Evolutionary conservation across 2,888 invertebrate genomes (phyloP).

Genomic region (Lasioglossum calceatum): DNA sequence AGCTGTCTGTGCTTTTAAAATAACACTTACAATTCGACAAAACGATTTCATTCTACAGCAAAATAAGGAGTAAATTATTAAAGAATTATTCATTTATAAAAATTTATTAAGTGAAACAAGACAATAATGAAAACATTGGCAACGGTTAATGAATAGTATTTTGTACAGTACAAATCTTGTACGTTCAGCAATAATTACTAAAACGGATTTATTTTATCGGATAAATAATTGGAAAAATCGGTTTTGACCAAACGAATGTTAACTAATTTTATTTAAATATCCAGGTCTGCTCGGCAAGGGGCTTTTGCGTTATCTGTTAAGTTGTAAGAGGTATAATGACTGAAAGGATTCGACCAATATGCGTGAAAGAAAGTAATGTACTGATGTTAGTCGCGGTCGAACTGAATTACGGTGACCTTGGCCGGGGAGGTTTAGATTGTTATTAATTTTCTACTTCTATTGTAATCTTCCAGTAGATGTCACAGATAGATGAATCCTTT

Average conservation of each 20-base stretch:
- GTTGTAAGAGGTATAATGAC: conserved; percentile 41
- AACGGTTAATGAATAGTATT: neutral
- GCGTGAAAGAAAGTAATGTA: neutral
- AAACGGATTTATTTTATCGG: neutral
- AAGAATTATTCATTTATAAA: neutral
- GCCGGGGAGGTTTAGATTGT: neutral
- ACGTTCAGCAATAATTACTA: neutral
- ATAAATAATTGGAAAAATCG: neutral
- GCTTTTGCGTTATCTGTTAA: conserved; percentile 38
- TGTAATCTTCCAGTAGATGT: conserved; percentile 3
- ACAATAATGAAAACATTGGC: neutral
- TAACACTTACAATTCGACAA: neutral
- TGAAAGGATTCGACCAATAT: conserved; percentile 26
- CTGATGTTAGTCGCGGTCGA: conserved; percentile 12
- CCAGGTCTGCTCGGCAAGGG: conserved; percentile 34
- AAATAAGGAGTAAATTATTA: neutral
- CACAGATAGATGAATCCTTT: conserved; percentile 9
- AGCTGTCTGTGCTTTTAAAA: neutral
- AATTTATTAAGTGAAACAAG: neutral
- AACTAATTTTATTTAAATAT: neutral
- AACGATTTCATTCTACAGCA: neutral
- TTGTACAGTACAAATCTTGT: neutral
- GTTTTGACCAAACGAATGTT: neutral
- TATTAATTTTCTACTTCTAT: neutral
- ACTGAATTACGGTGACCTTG: neutral